Conservation (phyloP, 2,888 invertebrate species). For the Sthenelais limicola region DNA sequence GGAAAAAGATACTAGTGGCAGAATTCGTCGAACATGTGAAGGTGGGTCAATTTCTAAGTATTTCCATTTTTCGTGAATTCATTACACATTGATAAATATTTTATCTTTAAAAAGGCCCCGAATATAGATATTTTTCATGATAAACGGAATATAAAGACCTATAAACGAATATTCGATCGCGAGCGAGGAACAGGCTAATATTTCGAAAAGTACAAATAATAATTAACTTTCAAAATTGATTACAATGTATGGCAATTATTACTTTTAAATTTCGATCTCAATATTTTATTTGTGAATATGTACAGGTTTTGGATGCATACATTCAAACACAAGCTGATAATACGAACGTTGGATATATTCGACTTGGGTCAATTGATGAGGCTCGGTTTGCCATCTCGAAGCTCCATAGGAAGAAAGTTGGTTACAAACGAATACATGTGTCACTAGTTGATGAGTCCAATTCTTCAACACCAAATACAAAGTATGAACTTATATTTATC, state of each 20-base stretch:
- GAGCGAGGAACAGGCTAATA: no score
- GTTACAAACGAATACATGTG: constrained; percentile 85
- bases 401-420: constrained; percentile 86
- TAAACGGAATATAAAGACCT: no score
- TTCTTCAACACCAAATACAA: constrained; percentile 58
- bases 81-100: no score
- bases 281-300: constrained; percentile 23
- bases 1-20: constrained; percentile 78
- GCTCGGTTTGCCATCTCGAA: constrained; percentile 82
- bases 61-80: no score
- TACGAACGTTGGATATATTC: constrained; percentile 80
- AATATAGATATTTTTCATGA: no score
- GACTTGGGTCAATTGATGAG: constrained; percentile 81
- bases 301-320: constrained; percentile 76
- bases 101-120: no score
- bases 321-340: constrained; percentile 80
- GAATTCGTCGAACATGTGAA: constrained; percentile 80
- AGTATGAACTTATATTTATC: constrained; percentile 51
- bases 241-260: no score
- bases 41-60: constrained; percentile 70
- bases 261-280: no score
- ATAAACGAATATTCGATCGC: no score
- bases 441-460: constrained; percentile 61
- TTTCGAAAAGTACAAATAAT: no score
- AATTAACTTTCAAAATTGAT: no score